phyloP scores from a whole-genome alignment of 2,888 invertebrate species.

The Callinectes sapidus region DNA sequence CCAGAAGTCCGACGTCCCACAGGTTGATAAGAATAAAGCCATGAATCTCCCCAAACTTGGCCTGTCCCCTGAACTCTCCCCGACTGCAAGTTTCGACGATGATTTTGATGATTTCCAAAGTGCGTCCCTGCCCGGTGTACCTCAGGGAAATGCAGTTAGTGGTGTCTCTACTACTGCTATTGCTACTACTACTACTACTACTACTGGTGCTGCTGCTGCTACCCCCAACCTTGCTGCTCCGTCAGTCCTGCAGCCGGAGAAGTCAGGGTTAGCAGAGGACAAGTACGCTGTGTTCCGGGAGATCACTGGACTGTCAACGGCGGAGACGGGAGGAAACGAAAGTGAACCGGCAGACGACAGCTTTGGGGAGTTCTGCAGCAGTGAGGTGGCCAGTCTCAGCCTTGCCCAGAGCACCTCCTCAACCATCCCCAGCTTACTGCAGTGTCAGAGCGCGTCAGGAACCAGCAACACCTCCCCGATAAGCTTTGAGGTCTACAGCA shows the following conservation, averaged over 20 bases:
- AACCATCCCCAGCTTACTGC: neutral
- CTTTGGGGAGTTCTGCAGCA: neutral
- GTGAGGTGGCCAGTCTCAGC: neutral
- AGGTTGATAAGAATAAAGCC: conserved; percentile 56
- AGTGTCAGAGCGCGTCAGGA: conserved; percentile 34
- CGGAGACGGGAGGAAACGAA: too few relatives aligned
- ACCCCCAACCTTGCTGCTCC: neutral
- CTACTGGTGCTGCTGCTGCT: too few relatives aligned
- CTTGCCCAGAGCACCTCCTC: neutral
- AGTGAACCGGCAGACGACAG: neutral
- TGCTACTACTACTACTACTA: neutral
- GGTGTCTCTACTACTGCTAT: neutral
- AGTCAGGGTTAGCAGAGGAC: conserved; percentile 10
- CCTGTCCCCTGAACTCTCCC: conserved; percentile 64
- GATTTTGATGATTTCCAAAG: conserved; percentile 68
- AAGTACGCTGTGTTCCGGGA: conserved; percentile 48
- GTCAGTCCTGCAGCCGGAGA: conserved; percentile 34
- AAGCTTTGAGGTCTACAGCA: conserved; percentile 65
- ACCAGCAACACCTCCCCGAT: conserved; percentile 58
- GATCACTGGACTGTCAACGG: neutral
- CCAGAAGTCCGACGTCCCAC: neutral
- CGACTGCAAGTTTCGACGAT: conserved; percentile 64
- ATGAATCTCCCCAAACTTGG: conserved; percentile 69
- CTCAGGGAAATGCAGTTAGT: neutral
- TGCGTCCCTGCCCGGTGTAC: conserved; percentile 9